Base-by-base conservation (phyloP, 2,797 vertebrate species). In the Numenius phaeopus region DNA sequence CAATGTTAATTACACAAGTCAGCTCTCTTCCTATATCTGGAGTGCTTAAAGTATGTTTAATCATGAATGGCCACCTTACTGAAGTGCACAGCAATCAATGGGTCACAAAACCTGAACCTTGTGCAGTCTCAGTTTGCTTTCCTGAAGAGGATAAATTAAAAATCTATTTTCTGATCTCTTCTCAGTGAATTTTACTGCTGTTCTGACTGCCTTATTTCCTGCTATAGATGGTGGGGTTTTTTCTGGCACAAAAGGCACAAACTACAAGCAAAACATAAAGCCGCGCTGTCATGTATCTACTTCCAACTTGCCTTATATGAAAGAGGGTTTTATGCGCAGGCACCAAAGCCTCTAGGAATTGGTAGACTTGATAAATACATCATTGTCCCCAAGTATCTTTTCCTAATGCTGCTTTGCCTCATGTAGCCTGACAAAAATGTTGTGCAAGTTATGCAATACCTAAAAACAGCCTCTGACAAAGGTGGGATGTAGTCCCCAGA, bases 141-240 rank as follows among this genome's bases (percentile, higher is more conserved):
- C 91, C 71, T 77, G n/a, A 78, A 81, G 58, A 70, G 7, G 5
- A 57, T 77, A 44, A 83, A 69, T 49, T 39, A 49, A 61, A 93
- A 95, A 90, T 72, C 59, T 88, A 7, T 81, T 90, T 87, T 50
- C 29, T 89, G n/a, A 21, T 88, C 14, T 70, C 97, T 91, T 65
- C 50, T 84, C 26, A 27, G 15, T 84, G 37, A 32, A 85, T 84
- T 83, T 52, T 90, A 17, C 37, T 83, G 40, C 85, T 91, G 30
- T 92, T 95, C 84, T 91, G 47, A 71, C 49, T 54, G 54, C 70
- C 15, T 11, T 66, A 42, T 92, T 89, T 73, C 65, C 47, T 89
- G 55, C 39, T 91, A 7, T 57, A 29, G 21, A 27, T 47, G 3
- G 44, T 67, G 71, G 54, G n/a, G 14, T 3, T 0, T 4, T 59